A percentile compares a stretch with the other conserved stretches of the same genome.
These are phyloP conservation scores for Charadrius vociferus DNA, from an alignment of 2,113 vertebrate genomes.

Conservation along the genomic window DNA sequence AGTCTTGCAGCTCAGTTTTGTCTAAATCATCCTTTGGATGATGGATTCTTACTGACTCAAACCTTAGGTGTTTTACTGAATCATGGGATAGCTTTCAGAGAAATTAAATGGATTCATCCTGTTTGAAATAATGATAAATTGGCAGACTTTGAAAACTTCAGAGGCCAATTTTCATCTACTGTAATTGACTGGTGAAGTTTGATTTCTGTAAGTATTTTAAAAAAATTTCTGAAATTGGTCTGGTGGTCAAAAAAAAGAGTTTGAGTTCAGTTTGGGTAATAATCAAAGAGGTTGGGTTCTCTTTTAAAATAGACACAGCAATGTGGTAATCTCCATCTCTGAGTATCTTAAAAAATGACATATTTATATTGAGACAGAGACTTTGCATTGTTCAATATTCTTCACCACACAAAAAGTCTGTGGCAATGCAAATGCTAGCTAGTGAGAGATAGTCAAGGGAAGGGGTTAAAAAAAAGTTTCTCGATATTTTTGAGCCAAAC, in stretches of 20 bases:
- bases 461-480: neutral
- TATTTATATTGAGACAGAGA: neutral
- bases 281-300: neutral
- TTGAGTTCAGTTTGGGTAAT: neutral
- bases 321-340: neutral
- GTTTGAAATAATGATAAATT: neutral
- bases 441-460: neutral
- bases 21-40: neutral
- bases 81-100: neutral
- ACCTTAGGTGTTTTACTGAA: neutral
- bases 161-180: neutral
- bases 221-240: neutral
- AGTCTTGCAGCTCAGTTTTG: neutral
- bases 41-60: neutral
- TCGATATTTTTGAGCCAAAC: neutral
- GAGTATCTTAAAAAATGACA: neutral
- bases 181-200: neutral
- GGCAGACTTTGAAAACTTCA: neutral
- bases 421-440: neutral
- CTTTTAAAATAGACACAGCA: neutral
- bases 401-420: neutral
- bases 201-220: neutral
- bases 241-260: neutral
- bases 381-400: neutral
- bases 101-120: neutral